phyloP scores from a whole-genome alignment of 2,797 vertebrate species.

The Cirrhinus molitorella region DNA sequence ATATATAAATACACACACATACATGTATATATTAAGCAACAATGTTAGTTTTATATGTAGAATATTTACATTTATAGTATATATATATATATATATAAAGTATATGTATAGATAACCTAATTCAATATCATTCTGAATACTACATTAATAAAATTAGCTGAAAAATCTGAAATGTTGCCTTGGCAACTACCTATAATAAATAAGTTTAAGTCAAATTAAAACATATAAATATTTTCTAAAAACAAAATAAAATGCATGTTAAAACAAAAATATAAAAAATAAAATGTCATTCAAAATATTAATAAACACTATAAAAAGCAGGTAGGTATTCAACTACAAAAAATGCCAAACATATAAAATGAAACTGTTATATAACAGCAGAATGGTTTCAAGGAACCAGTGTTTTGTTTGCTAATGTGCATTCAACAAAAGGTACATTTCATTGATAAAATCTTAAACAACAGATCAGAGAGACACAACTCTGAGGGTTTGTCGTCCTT shows the following conservation, averaged over 20 bases:
- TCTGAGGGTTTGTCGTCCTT: constrained; percentile 18
- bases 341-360: background rate
- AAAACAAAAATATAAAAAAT: background rate
- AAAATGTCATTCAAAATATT: background rate
- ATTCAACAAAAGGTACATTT: constrained; percentile 2
- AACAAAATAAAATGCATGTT: background rate
- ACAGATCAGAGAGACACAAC: constrained; percentile 1
- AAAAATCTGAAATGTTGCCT: background rate
- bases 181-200: background rate
- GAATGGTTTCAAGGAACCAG: background rate
- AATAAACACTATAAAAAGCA: background rate
- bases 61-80: too few relatives aligned
- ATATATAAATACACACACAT: too few relatives aligned
- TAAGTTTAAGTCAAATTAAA: background rate
- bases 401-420: background rate
- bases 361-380: background rate
- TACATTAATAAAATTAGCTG: background rate
- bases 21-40: too few relatives aligned
- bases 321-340: background rate
- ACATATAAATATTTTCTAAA: background rate
- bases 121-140: background rate
- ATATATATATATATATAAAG: too few relatives aligned
- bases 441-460: constrained; percentile 40
- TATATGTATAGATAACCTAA: too few relatives aligned
- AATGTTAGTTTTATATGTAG: too few relatives aligned